Percentiles rank a stretch among this genome's conserved stretches.
Conservation (phyloP, 1,140 invertebrate species). For the Zaprionus taronus region DNA sequence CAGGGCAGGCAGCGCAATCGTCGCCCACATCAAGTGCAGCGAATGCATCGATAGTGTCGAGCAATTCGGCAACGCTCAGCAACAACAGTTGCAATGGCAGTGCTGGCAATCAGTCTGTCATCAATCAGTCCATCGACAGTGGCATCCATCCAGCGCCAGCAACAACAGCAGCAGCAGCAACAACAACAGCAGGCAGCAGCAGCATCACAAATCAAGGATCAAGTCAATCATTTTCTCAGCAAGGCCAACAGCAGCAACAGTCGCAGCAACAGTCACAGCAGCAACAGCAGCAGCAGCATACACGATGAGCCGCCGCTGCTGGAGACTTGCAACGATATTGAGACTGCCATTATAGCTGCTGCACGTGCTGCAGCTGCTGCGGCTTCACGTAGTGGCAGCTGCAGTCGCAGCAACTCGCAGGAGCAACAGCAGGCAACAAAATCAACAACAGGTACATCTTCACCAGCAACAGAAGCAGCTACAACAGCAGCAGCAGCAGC, state of each 20-base stretch:
- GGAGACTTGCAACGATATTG: slow-evolving; percentile 81
- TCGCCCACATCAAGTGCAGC: slow-evolving; percentile 70
- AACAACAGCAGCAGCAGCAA: neutral
- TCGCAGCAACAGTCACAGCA: slow-evolving; percentile 35
- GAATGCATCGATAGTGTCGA: slow-evolving; percentile 45
- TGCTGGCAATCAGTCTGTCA: slow-evolving; percentile 35
- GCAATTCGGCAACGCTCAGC: slow-evolving; percentile 45
- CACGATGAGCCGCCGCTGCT: slow-evolving; percentile 50
- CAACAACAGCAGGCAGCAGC: neutral
- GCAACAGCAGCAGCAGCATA: slow-evolving; percentile 42
- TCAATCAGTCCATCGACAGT: slow-evolving; percentile 74
- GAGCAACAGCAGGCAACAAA: slow-evolving; percentile 41
- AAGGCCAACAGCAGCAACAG: slow-evolving; percentile 63
- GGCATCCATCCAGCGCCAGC: slow-evolving; percentile 59
- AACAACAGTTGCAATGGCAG: slow-evolving; percentile 21
- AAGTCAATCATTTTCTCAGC: slow-evolving; percentile 64
- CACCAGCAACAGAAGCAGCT: neutral
- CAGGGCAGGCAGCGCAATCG: slow-evolving; percentile 66
- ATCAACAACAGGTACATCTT: neutral
- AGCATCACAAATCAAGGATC: slow-evolving; percentile 49
- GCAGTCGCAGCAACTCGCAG: slow-evolving; percentile 66
- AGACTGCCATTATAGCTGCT: slow-evolving; percentile 78
- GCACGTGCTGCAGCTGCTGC: slow-evolving; percentile 72
- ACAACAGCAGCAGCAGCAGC: neutral
- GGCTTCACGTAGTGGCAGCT: slow-evolving; percentile 50